Evolutionary conservation across 2,113 vertebrate genomes (phyloP).

Genomic region (Lycaon pictus): DNA sequence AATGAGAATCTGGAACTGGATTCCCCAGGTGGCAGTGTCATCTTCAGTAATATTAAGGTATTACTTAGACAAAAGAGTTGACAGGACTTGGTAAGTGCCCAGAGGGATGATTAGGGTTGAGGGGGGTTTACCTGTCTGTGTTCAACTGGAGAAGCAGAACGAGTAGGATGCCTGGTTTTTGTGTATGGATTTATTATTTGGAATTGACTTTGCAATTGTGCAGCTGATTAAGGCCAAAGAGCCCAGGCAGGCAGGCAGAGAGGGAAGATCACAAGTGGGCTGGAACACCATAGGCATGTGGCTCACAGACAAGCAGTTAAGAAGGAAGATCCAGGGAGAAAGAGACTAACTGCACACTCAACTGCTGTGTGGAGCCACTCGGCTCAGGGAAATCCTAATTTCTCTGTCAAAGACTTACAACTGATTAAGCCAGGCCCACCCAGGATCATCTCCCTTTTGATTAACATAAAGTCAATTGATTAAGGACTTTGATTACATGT

Average conservation of each 20-base stretch:
- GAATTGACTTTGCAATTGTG: background rate
- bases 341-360: too few relatives aligned
- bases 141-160: background rate
- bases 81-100: background rate
- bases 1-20: background rate
- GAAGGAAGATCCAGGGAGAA: background rate
- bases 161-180: background rate
- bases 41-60: background rate
- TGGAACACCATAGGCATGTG: background rate
- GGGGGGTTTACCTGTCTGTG: too few relatives aligned
- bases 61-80: background rate
- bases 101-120: accelerated
- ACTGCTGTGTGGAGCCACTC: background rate
- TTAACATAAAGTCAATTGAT: background rate
- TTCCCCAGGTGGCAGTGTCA: background rate
- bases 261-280: background rate
- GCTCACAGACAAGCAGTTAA: background rate
- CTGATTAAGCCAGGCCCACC: background rate
- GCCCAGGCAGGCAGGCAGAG: too few relatives aligned
- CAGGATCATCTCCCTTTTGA: background rate
- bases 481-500: background rate
- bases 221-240: background rate
- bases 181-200: background rate
- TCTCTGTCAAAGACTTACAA: background rate
- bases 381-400: background rate